These are phyloP conservation scores for Gymnoscopelus braueri DNA, from an alignment of 2,797 vertebrate species.

Conservation along the genomic window DNA sequence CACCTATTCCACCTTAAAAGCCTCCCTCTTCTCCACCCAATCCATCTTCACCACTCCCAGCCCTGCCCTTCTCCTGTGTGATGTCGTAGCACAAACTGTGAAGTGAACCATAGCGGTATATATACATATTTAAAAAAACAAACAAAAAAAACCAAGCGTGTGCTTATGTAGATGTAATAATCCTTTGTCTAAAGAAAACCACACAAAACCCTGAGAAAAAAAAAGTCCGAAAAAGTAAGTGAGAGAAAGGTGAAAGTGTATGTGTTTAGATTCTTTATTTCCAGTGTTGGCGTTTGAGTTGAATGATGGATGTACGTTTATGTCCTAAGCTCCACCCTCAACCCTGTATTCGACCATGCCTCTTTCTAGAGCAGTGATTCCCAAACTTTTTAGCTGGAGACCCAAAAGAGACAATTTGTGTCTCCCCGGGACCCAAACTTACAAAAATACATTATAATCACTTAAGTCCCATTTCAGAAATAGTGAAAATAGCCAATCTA, in stretches of 20 bases:
- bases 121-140: conserved; percentile 45
- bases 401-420: no score
- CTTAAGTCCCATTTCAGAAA: no score
- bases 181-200: conserved; percentile 84
- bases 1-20: conserved; percentile 63
- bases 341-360: conserved; percentile 32
- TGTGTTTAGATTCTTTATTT: conserved; percentile 85
- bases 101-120: conserved; percentile 88
- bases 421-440: no score
- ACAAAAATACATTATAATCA: no score
- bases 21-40: conserved; percentile 82
- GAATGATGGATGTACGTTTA: conserved; percentile 91
- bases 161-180: conserved; percentile 92
- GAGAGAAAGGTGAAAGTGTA: conserved; percentile 79
- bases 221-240: conserved; percentile 51
- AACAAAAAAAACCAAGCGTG: conserved; percentile 78
- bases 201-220: conserved; percentile 74
- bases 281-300: conserved; percentile 82
- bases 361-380: conserved; percentile 58
- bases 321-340: conserved; percentile 69
- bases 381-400: no score
- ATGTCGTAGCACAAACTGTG: conserved; percentile 96
- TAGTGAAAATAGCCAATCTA: no score
- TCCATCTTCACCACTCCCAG: conserved; percentile 77
- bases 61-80: conserved; percentile 80